Evolutionary conservation across 2,888 invertebrate species (phyloP).

Genomic region (Lithophane semibrunnea): DNA sequence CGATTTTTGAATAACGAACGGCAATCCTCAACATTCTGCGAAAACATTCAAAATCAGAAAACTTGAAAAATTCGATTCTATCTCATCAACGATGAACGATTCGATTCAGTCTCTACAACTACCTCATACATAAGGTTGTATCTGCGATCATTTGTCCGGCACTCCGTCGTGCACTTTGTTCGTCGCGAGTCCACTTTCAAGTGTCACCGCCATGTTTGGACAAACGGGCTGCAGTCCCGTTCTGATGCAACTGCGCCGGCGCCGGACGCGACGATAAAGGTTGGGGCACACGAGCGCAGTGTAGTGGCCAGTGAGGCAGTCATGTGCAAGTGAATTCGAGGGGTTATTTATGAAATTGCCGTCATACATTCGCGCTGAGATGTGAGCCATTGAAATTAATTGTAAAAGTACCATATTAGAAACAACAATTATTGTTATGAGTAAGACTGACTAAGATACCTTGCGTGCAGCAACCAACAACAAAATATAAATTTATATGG

Average conservation of each 20-base stretch:
- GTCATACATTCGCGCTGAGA: not conserved
- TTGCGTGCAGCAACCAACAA: not conserved
- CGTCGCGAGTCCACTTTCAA: slow-evolving; percentile 61
- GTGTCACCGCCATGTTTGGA: slow-evolving; percentile 74
- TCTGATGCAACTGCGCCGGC: slow-evolving; percentile 72
- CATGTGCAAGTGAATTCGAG: not conserved
- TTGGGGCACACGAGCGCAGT: slow-evolving; percentile 16
- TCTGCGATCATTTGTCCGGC: slow-evolving; percentile 59
- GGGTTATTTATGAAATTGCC: not conserved
- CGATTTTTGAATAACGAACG: not conserved
- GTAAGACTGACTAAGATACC: too few species aligned
- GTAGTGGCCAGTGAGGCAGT: not conserved
- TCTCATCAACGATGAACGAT: too few species aligned
- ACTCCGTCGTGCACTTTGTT: slow-evolving; percentile 43
- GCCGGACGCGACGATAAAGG: slow-evolving; percentile 55
- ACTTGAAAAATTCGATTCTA: not conserved
- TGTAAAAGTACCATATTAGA: not conserved
- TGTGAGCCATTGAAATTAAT: not conserved
- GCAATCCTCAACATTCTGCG: not conserved
- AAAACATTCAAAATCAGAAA: not conserved
- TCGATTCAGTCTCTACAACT: not conserved
- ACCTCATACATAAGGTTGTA: slow-evolving; percentile 25
- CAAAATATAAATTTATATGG: not conserved
- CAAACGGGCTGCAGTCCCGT: slow-evolving; percentile 74
- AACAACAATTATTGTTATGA: not conserved